Evolutionary conservation across 2,888 invertebrate genomes (phyloP).

Genomic region (Apamea crenata): DNA sequence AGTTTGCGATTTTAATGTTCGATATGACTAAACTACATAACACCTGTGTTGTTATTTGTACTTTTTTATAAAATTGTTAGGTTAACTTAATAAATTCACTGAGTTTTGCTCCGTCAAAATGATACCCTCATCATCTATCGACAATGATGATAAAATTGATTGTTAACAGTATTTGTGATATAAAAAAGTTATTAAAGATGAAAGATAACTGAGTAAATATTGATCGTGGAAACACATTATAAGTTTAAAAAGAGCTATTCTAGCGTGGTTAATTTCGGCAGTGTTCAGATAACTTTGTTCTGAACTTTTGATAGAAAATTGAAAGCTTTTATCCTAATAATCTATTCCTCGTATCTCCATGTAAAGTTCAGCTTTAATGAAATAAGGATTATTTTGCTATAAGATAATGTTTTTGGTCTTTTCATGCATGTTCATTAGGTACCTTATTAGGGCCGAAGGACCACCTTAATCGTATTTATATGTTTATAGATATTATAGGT

Average conservation of each 20-base stretch:
- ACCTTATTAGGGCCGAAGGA: too few species aligned
- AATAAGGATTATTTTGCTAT: conserved; percentile 6
- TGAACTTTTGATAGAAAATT: conserved; percentile 62
- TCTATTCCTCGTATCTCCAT: conserved; percentile 21
- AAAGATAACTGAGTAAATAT: conserved; percentile 29
- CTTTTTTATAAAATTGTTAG: too few species aligned
- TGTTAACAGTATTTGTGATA: background rate
- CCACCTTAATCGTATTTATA: background rate
- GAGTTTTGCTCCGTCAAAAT: background rate
- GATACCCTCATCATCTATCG: background rate
- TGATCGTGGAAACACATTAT: conserved; percentile 25
- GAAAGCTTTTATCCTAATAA: conserved; percentile 50
- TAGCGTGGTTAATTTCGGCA: conserved; percentile 23
- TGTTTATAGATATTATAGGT: background rate
- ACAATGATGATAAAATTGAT: background rate
- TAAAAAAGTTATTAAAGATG: background rate
- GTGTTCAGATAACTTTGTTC: conserved; percentile 24
- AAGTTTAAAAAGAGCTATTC: conserved; percentile 24
- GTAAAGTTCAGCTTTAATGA: conserved; percentile 16
- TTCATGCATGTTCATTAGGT: background rate
- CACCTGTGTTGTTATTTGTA: too few species aligned
- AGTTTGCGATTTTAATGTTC: too few species aligned
- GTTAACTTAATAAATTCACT: too few species aligned
- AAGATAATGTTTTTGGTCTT: background rate
- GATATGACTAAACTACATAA: too few species aligned